Evolutionary conservation across 2,888 invertebrate genomes (phyloP), one percentile per base, ranked within the genome.

Genomic region (Lasius fuliginosus): DNA sequence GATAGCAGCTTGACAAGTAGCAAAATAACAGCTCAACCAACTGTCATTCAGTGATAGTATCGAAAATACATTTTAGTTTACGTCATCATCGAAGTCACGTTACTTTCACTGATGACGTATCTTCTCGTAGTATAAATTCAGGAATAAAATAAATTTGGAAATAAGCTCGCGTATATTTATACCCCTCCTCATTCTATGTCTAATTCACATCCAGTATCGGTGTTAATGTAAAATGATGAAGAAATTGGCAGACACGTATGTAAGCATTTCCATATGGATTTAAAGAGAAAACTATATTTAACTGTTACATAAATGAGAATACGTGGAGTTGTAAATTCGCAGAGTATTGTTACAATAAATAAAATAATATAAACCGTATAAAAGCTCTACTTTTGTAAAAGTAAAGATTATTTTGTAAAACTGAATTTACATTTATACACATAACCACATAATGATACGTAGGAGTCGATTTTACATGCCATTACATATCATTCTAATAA

Each of bases 61-160:
- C 58, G 15, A 60, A 67, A 75, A 74, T 74, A 6, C 49, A 23
- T 67, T 74, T 23, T 27, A 82, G 18, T 62, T 84, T 82, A 68
- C 60, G n/a, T 74, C 84, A 82, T 49, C n/a, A 4, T 23, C 23
- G 23, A 27, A 67, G 3, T 71, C 64, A 74, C 8, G 64, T 49
- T 67, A 79, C 82, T 81, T 69, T 58, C 74, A 56, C 74, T 40
- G 23, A 27, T 62, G 12, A 18, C 3, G 12, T 40, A 4, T 33
- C 30, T 30, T 49, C 33, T 69, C 3, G 18, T 3, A 3, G 11
- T 0, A 71, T 53, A 56, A 69, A 71, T 11, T 15, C 3, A 42
- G 15, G 18, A 81, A 30, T 62, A 49, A 46, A 82, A n/a, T 83
- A 67, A 68, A 83, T 46, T 33, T 58, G 3, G 1, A 68, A 40